Evolutionary conservation across 1,140 invertebrate species (phyloP).

Genomic region (Cydia amplana): DNA sequence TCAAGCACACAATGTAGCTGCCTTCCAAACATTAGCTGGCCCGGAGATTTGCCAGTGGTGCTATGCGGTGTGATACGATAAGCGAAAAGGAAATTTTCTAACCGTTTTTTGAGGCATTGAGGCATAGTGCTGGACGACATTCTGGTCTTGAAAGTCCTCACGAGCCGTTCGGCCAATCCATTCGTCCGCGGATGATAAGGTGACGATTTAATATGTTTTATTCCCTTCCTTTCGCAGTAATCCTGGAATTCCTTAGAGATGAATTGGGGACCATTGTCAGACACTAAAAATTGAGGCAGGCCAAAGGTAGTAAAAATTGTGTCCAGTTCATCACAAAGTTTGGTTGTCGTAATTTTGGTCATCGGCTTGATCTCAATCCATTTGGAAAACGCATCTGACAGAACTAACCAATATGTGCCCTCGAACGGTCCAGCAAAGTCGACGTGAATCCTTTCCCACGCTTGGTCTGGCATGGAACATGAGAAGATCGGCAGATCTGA

Average conservation of each 20-base stretch:
- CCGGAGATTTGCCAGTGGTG: no score
- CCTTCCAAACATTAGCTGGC: no score
- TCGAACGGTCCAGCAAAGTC: no score
- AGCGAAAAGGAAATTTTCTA: not conserved
- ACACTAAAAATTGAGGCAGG: not conserved
- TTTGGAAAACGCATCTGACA: conserved; percentile 7
- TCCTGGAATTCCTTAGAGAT: not conserved
- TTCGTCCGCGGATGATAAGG: not conserved
- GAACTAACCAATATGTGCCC: no score
- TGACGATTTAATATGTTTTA: not conserved
- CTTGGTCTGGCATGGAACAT: no score
- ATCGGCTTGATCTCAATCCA: conserved; percentile 17
- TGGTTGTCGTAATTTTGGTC: not conserved
- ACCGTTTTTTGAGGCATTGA: no score
- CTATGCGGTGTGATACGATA: no score
- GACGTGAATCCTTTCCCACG: no score
- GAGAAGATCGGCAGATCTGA: no score
- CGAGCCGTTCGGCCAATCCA: not conserved
- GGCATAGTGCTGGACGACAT: not conserved
- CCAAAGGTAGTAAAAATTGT: conserved; percentile 13
- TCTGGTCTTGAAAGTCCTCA: not conserved
- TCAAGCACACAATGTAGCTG: no score
- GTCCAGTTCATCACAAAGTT: conserved; percentile 5
- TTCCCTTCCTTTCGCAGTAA: not conserved
- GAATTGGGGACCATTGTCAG: not conserved